Conservation (phyloP, 2,113 vertebrate genomes). For the Asarcornis scutulata region DNA sequence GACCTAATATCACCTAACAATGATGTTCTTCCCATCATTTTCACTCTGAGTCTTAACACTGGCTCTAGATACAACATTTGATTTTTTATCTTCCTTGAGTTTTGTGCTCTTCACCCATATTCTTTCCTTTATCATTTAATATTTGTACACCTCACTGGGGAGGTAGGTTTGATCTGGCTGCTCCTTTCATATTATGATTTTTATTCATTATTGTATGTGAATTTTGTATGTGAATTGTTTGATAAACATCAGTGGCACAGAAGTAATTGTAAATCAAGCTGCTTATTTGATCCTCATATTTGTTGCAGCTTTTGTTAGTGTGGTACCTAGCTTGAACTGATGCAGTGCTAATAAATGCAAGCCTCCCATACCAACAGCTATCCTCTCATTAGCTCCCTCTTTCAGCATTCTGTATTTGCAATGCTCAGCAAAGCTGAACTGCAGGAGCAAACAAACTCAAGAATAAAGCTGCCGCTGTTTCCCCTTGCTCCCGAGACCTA, state of each 20-base stretch:
- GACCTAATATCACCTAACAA: background rate
- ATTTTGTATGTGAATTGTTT: background rate
- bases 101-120: background rate
- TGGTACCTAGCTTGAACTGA: background rate
- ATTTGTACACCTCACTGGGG: background rate
- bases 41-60: background rate
- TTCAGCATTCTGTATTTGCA: background rate
- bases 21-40: background rate
- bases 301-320: background rate
- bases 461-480: background rate
- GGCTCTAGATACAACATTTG: background rate
- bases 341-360: constrained; percentile 7
- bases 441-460: background rate
- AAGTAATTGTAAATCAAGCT: constrained; percentile 21
- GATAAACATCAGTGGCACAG: constrained; percentile 13
- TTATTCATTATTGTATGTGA: background rate
- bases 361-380: background rate
- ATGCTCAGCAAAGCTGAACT: constrained; percentile 29
- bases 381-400: constrained; percentile 22
- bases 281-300: constrained; percentile 18
- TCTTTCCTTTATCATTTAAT: background rate
- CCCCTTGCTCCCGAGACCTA: background rate
- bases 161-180: background rate
- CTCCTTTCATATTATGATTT: constrained; percentile 4
- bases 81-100: background rate